phyloP scores from a whole-genome alignment of 2,113 vertebrate species.

The Nesoenas mayeri region DNA sequence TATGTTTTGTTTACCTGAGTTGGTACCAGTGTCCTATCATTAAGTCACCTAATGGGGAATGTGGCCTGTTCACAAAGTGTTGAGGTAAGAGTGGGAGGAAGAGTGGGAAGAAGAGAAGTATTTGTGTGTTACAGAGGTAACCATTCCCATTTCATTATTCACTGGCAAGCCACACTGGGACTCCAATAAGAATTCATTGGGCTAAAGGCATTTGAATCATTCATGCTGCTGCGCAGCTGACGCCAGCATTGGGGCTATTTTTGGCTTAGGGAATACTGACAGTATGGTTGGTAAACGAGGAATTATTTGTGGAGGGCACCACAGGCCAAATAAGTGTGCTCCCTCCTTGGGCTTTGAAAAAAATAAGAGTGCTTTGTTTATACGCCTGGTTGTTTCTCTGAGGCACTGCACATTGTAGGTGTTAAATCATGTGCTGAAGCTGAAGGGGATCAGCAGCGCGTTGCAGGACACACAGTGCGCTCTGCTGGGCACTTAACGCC shows the following conservation, averaged over 20 bases:
- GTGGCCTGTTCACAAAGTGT: background rate
- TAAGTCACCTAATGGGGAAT: background rate
- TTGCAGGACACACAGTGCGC: background rate
- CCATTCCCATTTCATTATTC: background rate
- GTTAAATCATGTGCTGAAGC: background rate
- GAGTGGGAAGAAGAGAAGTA: conserved; percentile 17
- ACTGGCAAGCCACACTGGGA: background rate
- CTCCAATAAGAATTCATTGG: background rate
- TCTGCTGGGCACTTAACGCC: conserved; percentile 21
- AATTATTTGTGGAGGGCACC: conserved; percentile 29
- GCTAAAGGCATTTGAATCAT: conserved; percentile 6
- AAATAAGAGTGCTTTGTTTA: background rate
- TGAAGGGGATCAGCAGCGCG: background rate
- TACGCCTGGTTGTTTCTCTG: background rate
- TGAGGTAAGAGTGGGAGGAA: conserved; percentile 12
- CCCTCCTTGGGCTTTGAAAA: background rate
- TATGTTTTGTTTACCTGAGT: background rate
- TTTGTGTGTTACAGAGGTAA: conserved; percentile 22
- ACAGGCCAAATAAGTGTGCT: background rate
- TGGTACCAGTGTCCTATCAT: background rate
- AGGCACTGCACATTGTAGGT: background rate
- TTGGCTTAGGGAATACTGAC: background rate
- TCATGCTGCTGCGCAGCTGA: conserved; percentile 8
- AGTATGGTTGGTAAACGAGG: background rate
- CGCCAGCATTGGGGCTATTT: background rate